A percentile compares a stretch with the other conserved stretches of the same genome.
Evolutionary conservation across 2,888 invertebrate genomes (phyloP).

Genomic region (Chloromyia formosa): DNA sequence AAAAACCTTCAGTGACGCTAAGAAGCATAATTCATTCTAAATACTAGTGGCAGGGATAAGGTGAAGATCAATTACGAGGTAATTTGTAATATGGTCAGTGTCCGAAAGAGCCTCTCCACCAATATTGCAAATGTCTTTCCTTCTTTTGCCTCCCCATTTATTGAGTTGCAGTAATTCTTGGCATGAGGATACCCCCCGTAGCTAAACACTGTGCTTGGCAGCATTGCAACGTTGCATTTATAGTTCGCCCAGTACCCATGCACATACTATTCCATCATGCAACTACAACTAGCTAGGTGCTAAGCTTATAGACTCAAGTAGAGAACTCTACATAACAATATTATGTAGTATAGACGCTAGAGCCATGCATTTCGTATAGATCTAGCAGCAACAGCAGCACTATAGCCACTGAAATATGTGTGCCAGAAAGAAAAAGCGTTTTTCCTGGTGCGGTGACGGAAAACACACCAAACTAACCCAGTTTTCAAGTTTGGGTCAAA

Average conservation of each 20-base stretch:
- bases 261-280: not conserved
- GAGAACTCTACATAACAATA: not conserved
- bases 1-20: no score
- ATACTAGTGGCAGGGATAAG: conserved; percentile 22
- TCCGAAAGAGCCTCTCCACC: not conserved
- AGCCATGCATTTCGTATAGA: not conserved
- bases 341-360: conserved; percentile 7
- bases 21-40: not conserved
- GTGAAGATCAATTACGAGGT: conserved; percentile 44
- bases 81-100: conserved; percentile 27
- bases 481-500: conserved; percentile 60
- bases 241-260: conserved; percentile 12
- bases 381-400: conserved; percentile 37
- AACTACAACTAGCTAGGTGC: not conserved
- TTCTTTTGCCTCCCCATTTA: not conserved
- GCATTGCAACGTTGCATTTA: conserved; percentile 31
- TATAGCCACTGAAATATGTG: conserved; percentile 24
- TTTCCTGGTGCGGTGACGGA: conserved; percentile 49
- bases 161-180: conserved; percentile 24
- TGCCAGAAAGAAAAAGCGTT: conserved; percentile 46
- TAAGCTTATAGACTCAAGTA: not conserved
- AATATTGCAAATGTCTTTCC: conserved; percentile 11
- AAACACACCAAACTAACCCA: conserved; percentile 55
- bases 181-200: not conserved
- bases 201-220: not conserved